A percentile compares a stretch with the other conserved stretches of the same genome.
Conservation (phyloP, 2,113 vertebrate species). For the Mormyrus iriodes region DNA sequence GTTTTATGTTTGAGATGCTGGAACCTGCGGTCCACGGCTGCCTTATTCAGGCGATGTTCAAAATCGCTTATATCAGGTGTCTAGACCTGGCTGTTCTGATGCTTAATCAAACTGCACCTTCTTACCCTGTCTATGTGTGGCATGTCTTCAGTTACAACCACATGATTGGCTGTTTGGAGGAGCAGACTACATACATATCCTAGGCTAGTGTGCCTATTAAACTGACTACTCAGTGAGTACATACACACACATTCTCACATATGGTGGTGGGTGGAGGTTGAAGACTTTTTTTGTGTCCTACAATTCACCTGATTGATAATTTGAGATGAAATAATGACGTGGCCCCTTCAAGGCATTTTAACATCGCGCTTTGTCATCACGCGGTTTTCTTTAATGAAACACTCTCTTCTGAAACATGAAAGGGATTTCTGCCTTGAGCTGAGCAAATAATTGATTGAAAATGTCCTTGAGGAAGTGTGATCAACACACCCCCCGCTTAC, state of each 20-base stretch:
- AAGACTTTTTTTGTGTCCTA: not conserved
- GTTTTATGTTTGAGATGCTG: not conserved
- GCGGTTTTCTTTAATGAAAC: not conserved
- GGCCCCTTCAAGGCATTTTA: not conserved
- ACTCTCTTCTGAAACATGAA: not conserved
- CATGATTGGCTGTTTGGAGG: not conserved
- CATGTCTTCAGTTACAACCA: not conserved
- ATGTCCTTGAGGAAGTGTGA: constrained; percentile 13
- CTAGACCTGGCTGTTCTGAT: not conserved
- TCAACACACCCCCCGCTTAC: not conserved
- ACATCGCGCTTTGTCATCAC: not conserved
- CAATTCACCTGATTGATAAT: not conserved
- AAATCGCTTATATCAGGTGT: not conserved
- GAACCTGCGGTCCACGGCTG: not conserved
- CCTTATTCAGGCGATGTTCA: not conserved
- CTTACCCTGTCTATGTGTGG: not conserved
- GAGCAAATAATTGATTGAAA: constrained; percentile 13
- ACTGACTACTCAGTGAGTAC: not conserved
- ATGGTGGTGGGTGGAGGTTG: not conserved
- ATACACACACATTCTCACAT: not conserved
- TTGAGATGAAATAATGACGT: not conserved
- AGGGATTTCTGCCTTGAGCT: not conserved
- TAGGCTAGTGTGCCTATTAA: not conserved
- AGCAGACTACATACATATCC: not conserved
- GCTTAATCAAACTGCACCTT: not conserved